Conservation (phyloP, 2,797 vertebrate genomes). For the Gadopsis marmoratus region DNA sequence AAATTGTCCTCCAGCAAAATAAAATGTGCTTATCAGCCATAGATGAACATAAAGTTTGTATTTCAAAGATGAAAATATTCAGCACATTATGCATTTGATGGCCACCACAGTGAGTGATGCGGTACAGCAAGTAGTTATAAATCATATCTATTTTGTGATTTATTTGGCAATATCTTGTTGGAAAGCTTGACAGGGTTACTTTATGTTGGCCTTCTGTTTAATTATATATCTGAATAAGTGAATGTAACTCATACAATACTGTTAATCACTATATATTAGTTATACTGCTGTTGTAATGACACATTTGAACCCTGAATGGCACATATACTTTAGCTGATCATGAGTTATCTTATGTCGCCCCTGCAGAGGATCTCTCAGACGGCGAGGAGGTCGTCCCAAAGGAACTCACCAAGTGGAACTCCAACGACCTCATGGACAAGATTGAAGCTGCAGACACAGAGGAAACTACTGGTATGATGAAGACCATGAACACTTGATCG, state of each 20-base stretch:
- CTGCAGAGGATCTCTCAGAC: constrained; percentile 92
- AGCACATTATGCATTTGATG: not conserved
- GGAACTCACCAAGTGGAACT: constrained; percentile 96
- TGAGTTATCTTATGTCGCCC: constrained; percentile 24
- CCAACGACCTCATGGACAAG: constrained; percentile 96
- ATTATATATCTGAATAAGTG: not conserved
- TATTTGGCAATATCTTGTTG: not conserved
- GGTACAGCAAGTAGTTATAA: not conserved
- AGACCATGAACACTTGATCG: not conserved
- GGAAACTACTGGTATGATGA: constrained; percentile 87
- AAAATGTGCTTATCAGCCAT: not conserved
- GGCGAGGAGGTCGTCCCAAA: constrained; percentile 92
- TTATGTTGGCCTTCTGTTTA: not conserved
- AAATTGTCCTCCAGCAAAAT: not conserved
- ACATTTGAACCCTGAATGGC: not conserved
- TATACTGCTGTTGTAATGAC: not conserved
- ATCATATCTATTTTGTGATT: not conserved
- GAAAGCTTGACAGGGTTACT: not conserved
- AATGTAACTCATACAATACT: not conserved
- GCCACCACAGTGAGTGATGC: not conserved
- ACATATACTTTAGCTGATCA: not conserved
- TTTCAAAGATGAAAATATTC: not conserved
- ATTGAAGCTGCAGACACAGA: constrained; percentile 90
- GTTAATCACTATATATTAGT: not conserved
- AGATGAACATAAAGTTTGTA: not conserved